A percentile compares a stretch with the other conserved stretches of the same genome.
These are phyloP conservation scores for Gambusia yucatana DNA, from an alignment of 2,797 vertebrate species.

Conservation along the genomic window DNA sequence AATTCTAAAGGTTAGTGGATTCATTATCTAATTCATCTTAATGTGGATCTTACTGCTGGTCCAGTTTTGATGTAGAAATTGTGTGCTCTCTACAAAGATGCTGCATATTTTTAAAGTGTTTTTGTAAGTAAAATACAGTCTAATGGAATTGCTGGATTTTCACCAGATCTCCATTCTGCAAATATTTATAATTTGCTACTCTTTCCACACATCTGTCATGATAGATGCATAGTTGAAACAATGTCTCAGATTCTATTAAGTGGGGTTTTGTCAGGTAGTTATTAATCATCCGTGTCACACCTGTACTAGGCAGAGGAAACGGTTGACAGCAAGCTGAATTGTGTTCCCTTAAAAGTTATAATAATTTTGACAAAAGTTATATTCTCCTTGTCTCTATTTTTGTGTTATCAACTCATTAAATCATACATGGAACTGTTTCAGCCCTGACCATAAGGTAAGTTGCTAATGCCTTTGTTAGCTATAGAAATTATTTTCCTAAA, in stretches of 20 bases:
- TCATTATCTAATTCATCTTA: no score
- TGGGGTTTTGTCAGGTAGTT: neutral
- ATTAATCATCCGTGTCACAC: neutral
- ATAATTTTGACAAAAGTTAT: neutral
- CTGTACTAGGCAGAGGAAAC: neutral
- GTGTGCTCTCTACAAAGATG: no score
- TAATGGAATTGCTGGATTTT: constrained; percentile 1
- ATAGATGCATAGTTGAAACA: neutral
- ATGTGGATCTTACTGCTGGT: neutral
- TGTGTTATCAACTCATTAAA: neutral
- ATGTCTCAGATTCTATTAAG: neutral
- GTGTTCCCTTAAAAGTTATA: neutral
- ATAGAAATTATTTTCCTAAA: neutral
- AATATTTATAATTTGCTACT: neutral
- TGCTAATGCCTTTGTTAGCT: neutral
- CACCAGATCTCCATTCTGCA: neutral
- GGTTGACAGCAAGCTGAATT: neutral
- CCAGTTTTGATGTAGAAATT: neutral
- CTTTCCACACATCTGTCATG: neutral
- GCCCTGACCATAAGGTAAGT: neutral
- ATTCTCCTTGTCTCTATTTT: neutral
- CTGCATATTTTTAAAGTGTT: neutral
- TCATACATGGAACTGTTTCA: neutral
- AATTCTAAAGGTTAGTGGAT: neutral
- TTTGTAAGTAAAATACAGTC: neutral